Percentiles rank a stretch among this genome's conserved stretches.
These are phyloP conservation scores for Dicerorhinus sumatrensis DNA, from an alignment of 2,113 vertebrate species.

Conservation along the genomic window DNA sequence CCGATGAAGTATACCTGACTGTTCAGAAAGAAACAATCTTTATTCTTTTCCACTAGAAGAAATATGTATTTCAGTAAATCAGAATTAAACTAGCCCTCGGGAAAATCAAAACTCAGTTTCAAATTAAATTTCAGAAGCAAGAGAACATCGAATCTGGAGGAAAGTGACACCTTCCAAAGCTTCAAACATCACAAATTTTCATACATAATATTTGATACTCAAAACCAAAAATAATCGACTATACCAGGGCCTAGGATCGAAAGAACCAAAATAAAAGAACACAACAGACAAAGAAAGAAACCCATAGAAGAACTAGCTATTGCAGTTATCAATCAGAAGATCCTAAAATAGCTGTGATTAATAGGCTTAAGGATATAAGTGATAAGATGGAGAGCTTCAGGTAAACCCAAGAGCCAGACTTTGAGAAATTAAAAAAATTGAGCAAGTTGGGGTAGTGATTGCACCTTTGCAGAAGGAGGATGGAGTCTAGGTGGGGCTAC, in stretches of 20 bases:
- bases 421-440: neutral
- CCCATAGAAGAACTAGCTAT: neutral
- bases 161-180: neutral
- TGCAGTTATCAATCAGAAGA: neutral
- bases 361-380: neutral
- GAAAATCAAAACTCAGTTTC: neutral
- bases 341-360: neutral
- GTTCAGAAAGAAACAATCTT: neutral
- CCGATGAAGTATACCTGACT: neutral
- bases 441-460: neutral
- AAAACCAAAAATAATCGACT: neutral
- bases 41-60: neutral
- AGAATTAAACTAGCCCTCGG: neutral
- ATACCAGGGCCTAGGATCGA: neutral
- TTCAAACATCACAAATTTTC: neutral
- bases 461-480: neutral
- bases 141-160: neutral
- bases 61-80: neutral
- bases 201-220: neutral
- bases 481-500: fast-evolving
- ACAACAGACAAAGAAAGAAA: neutral
- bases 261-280: constrained; percentile 25
- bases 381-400: neutral
- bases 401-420: neutral
- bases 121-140: constrained; percentile 21